phyloP scores from a whole-genome alignment of 2,888 invertebrate species.

The Deilephila elpenor region DNA sequence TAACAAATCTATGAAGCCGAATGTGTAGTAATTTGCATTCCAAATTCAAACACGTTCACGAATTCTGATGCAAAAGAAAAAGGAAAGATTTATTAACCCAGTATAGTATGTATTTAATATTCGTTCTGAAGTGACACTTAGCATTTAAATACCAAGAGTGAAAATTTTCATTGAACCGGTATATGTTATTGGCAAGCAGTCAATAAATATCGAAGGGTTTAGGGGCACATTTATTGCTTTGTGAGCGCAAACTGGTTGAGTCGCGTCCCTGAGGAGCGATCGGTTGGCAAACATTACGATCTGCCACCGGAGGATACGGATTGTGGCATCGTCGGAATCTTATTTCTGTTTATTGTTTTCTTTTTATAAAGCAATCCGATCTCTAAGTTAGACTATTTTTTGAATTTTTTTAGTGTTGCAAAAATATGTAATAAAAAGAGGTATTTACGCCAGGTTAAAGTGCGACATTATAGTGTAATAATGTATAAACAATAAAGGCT shows the following conservation, averaged over 20 bases:
- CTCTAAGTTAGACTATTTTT: background rate
- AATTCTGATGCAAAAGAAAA: no score
- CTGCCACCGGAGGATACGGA: slow-evolving; percentile 55
- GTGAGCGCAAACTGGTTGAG: slow-evolving; percentile 64
- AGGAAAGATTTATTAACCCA: no score
- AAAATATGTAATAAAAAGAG: background rate
- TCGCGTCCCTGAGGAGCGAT: slow-evolving; percentile 77
- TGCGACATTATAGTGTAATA: no score
- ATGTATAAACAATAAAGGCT: no score
- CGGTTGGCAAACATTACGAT: slow-evolving; percentile 76
- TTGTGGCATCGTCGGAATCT: slow-evolving; percentile 49
- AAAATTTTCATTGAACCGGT: slow-evolving; percentile 13
- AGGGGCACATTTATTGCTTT: slow-evolving; percentile 71
- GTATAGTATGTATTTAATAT: background rate
- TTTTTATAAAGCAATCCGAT: slow-evolving; percentile 24
- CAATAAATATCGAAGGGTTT: slow-evolving; percentile 66
- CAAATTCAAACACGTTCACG: no score
- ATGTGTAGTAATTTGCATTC: no score
- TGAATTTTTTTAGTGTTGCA: background rate
- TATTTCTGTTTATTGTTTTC: slow-evolving; percentile 42
- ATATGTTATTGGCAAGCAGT: slow-evolving; percentile 47
- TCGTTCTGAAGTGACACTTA: background rate
- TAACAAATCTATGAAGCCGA: no score
- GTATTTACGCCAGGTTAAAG: no score
- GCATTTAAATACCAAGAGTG: background rate